phyloP scores from a whole-genome alignment of 2,797 vertebrate genomes.

The Sebastiscus tertius region DNA sequence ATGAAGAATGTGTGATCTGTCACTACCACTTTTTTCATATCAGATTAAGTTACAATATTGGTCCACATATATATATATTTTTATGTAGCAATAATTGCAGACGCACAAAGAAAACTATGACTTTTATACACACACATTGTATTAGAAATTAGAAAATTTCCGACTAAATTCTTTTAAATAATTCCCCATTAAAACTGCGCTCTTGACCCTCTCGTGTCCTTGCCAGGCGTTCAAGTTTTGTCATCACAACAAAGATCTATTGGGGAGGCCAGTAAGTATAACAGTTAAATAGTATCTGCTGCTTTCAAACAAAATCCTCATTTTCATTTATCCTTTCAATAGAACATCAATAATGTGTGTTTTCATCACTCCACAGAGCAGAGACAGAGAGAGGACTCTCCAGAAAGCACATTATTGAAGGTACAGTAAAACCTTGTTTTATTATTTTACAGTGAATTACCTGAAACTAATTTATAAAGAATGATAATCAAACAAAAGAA shows the following conservation, averaged over 20 bases:
- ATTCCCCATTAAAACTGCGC: neutral
- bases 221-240: conserved; percentile 91
- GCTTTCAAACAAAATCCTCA: neutral
- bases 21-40: neutral
- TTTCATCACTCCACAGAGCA: conserved; percentile 79
- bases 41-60: neutral
- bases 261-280: conserved; percentile 94
- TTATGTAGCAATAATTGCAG: neutral
- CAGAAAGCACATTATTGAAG: conserved; percentile 94
- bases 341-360: conserved; percentile 20
- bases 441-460: neutral
- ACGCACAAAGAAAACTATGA: neutral
- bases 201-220: conserved; percentile 12
- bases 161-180: neutral
- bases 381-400: conserved; percentile 93
- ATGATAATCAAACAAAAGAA: neutral
- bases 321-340: conserved; percentile 5
- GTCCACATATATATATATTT: neutral
- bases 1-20: neutral
- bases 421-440: conserved; percentile 63
- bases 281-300: neutral
- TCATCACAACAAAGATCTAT: conserved; percentile 94
- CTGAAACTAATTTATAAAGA: neutral
- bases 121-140: neutral
- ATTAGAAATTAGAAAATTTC: neutral